Evolutionary conservation across 2,888 invertebrate species (phyloP), one percentile per base, ranked within the genome.

Genomic region (Lacanobia wlatinum): DNA sequence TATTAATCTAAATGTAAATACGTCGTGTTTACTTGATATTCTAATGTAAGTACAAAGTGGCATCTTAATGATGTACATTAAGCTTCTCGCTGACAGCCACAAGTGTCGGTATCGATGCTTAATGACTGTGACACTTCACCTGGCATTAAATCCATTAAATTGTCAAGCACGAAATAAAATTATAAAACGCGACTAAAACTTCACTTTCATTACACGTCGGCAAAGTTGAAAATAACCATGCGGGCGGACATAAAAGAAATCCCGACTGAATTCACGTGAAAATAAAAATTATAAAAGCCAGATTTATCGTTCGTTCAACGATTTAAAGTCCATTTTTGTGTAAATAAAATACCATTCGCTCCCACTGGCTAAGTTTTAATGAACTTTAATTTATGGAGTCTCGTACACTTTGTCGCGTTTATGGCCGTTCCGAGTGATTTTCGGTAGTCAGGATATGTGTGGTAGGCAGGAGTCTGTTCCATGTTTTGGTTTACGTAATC

Each of bases 341-440:
- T 87, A 89, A 90, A 90, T 89, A 88, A 90, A 91, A 88, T 83
- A 78, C 76, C 76, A 65, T 84, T 89, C 87, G 87, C 85, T 85
- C 84, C 70, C 88, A 76, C 80, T 82, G 86, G 83, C 87, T 87
- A 91, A 93, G 91, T 93, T 93, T 94, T 94, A 94, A 94, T 94
- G 93, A 93, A 94, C 87, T 90, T 92, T 91, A 93, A 94, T 94
- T 94, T 94, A 94, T 93, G 90, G 88, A 90, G 88, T 84, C 85
- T 83, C 87, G 87, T 83, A 87, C 89, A 92, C 91, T 94, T 93
- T 93, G 94, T 94, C 93, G 92, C 91, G 90, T 93, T 94, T 92
- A 94, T 89, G 88, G 90, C 84, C 88, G 89, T 89, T 92, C 86
- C 87, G 88, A 88, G 87, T 90, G 88, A 89, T 90, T 92, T 92